Evolutionary conservation across 1,140 invertebrate genomes (phyloP), one percentile per base, ranked within the genome.

Genomic region (Drosophila persimilis): DNA sequence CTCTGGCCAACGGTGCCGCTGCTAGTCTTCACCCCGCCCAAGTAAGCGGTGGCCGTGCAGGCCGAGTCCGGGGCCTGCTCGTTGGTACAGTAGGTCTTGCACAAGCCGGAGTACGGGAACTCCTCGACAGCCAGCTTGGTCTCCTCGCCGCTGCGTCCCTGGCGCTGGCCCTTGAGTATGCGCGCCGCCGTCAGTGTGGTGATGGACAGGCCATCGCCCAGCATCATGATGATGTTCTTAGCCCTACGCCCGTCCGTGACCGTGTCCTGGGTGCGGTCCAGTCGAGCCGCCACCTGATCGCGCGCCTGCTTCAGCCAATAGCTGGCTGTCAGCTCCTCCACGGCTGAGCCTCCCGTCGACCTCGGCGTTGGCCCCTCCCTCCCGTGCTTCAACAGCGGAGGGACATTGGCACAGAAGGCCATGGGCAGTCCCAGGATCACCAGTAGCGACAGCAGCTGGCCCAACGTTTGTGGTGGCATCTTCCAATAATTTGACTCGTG

Each of bases 1-100:
- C 53, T 93, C 2, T 96, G 92, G 0, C 95, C 95, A 5, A 96
- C 77, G 1, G 93, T 94, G 15, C 92, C 94, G 9, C 91, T 92
- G 64, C 95, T 95, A 0, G 93, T 93, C 90, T 97, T 97, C 0
- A 96, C 93, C 0, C 96, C 96, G 17, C 92, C 91, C 20, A 96
- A 88, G 62, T 95, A 95, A 0, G 96, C 95, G 1, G 95, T 97
- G 0, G 89, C 78, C 1, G 95, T 94, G 15, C 93, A 95, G 0
- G 96, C 96, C 0, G 95, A 96, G 83, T 98, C 97, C 0, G 97
- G 93, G 0, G 95, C 94, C 93, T 97, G 96, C 20, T 93, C 93
- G 89, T 97, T 94, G 4, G 96, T 92, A 88, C 95, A 97, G 90
- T 97, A 91, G 8, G 90, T 91, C 35, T 84, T 96, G 0, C 94